Conservation (phyloP, 2,888 invertebrate species). For the Gerosis bhagava region DNA sequence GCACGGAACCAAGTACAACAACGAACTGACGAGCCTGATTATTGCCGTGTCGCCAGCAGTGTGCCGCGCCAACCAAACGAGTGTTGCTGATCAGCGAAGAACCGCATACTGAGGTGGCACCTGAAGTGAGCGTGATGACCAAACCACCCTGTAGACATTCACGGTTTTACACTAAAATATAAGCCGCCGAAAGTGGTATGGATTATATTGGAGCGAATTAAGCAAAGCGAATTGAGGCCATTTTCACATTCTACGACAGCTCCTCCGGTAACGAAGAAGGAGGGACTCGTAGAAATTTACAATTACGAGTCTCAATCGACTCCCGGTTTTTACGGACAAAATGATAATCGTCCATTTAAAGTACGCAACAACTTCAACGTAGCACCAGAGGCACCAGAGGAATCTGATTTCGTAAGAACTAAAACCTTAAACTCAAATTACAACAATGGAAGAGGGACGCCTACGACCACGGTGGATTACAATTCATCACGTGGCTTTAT, state of each 20-base stretch:
- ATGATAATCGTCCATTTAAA: conserved; percentile 60
- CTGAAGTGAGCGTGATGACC: no score
- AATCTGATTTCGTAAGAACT: conserved; percentile 53
- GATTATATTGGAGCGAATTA: no score
- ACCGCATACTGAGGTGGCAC: no score
- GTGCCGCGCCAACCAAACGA: no score
- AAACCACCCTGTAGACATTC: no score
- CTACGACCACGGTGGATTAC: conserved; percentile 51
- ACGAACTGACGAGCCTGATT: no score
- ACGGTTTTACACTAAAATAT: no score
- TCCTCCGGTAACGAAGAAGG: conserved; percentile 63
- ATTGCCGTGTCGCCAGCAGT: no score
- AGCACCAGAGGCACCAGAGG: conserved; percentile 48
- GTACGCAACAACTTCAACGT: conserved; percentile 64
- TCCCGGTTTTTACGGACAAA: conserved; percentile 53
- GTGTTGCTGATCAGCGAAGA: no score
- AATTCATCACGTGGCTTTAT: conserved; percentile 45
- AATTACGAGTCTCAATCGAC: conserved; percentile 72
- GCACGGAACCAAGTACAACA: no score
- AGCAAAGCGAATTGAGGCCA: no score
- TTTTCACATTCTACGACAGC: conserved; percentile 51
- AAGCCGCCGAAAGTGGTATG: no score
- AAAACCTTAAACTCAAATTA: conserved; percentile 45
- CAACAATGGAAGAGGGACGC: conserved; percentile 42
- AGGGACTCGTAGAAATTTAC: conserved; percentile 67